These are phyloP conservation scores for Polypterus senegalus DNA, from an alignment of 2,113 vertebrate genomes.

Conservation along the genomic window DNA sequence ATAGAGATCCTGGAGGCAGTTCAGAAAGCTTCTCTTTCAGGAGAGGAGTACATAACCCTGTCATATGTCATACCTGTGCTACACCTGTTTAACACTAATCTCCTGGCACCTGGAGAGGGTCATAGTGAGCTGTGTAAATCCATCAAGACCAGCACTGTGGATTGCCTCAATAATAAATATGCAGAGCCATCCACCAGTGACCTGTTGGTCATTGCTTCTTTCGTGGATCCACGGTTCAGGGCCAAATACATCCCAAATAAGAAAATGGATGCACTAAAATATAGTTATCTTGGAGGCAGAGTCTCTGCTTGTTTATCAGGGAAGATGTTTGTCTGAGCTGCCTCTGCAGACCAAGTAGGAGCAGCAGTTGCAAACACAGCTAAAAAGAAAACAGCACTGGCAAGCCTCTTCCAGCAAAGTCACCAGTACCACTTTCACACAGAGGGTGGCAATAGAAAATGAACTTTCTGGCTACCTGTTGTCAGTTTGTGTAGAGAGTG, in stretches of 20 bases:
- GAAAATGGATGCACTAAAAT: constrained; percentile 15
- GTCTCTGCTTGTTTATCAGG: neutral
- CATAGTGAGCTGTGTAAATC: constrained; percentile 14
- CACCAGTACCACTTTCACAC: constrained; percentile 8
- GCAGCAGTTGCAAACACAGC: constrained; percentile 8
- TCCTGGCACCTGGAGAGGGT: constrained; percentile 10
- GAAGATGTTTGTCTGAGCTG: no score
- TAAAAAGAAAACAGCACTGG: constrained; percentile 12
- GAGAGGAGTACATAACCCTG: no score
- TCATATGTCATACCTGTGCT: no score
- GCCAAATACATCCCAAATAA: constrained; percentile 16
- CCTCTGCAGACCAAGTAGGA: neutral
- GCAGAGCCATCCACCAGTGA: constrained; percentile 16
- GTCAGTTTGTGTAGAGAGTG: constrained; percentile 17
- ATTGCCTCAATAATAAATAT: neutral
- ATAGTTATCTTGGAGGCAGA: constrained; percentile 10
- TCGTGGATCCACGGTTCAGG: constrained; percentile 19
- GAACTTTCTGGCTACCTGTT: constrained; percentile 16
- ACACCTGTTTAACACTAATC: constrained; percentile 9
- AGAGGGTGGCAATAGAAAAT: constrained; percentile 13
- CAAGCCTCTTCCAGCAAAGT: constrained; percentile 17
- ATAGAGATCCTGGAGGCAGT: constrained; percentile 18
- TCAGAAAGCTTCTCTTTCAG: constrained; percentile 6
- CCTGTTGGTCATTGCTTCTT: constrained; percentile 16
- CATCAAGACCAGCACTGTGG: constrained; percentile 9